phyloP scores from a whole-genome alignment of 2,797 vertebrate species.

The Rhabdomys pumilio region DNA sequence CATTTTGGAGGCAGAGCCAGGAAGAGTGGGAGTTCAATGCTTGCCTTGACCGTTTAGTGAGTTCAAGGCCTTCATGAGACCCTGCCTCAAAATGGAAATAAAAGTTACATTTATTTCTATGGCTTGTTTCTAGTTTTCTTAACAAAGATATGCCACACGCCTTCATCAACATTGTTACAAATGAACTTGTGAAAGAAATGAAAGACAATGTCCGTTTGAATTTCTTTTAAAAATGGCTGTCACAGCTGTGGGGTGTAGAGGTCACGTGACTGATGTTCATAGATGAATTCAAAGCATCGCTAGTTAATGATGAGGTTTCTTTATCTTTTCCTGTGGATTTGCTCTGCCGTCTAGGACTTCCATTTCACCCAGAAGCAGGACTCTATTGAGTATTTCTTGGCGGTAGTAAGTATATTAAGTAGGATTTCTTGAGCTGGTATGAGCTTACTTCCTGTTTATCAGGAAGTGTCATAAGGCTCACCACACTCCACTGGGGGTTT shows the following conservation, averaged over 20 bases:
- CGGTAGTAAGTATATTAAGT: background rate
- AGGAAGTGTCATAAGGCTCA: background rate
- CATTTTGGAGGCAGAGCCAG: background rate
- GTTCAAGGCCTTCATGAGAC: background rate
- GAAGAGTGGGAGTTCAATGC: background rate
- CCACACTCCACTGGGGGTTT: background rate
- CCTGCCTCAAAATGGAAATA: background rate
- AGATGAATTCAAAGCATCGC: background rate
- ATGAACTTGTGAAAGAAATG: conserved; percentile 19
- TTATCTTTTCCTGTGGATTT: conserved; percentile 36
- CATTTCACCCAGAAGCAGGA: conserved; percentile 42
- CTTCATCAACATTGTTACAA: background rate
- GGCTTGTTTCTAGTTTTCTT: conserved; percentile 42
- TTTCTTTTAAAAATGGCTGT: conserved; percentile 26
- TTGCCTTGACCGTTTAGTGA: background rate
- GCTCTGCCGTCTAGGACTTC: background rate
- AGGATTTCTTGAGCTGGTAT: background rate
- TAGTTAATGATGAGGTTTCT: background rate
- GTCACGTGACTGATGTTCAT: background rate
- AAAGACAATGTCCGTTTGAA: conserved; percentile 1
- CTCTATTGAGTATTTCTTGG: conserved; percentile 7
- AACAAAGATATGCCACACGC: background rate
- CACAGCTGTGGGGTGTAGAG: background rate
- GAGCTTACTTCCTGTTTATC: background rate
- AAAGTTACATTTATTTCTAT: conserved; percentile 47